phyloP scores from a whole-genome alignment of 1,140 invertebrate genomes.

The Drosophila burlai region DNA sequence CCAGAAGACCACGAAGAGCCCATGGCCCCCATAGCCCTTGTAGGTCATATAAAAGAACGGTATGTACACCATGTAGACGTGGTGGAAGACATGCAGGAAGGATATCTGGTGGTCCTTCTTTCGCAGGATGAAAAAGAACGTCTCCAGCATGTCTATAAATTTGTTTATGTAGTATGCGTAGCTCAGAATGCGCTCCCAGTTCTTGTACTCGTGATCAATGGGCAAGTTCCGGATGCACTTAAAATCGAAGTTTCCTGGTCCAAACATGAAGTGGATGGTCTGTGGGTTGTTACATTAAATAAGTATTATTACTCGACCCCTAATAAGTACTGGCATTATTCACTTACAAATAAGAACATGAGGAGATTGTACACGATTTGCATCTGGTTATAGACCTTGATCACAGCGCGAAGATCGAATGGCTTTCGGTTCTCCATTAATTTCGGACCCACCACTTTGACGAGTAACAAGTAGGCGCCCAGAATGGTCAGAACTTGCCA shows the following conservation, averaged over 20 bases:
- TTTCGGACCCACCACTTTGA: conserved; percentile 87
- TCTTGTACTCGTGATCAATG: conserved; percentile 39
- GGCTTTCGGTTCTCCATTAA: conserved; percentile 93
- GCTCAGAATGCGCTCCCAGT: conserved; percentile 26
- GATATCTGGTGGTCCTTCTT: conserved; percentile 61
- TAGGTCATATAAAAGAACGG: conserved; percentile 29
- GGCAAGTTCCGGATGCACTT: conserved; percentile 44
- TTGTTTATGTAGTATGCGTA: conserved; percentile 62
- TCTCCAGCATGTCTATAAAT: conserved; percentile 55
- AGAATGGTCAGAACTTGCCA: conserved; percentile 90
- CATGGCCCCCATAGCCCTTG: conserved; percentile 87
- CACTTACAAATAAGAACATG: conserved; percentile 15
- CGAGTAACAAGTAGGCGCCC: conserved; percentile 90
- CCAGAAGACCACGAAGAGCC: conserved; percentile 43
- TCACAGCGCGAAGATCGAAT: conserved; percentile 89
- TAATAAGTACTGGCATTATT: neutral
- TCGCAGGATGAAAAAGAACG: conserved; percentile 60
- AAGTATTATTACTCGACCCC: no score
- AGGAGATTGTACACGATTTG: conserved; percentile 86
- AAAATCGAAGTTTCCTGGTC: conserved; percentile 32
- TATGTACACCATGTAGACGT: conserved; percentile 85
- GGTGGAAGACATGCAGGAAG: conserved; percentile 81
- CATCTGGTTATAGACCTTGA: conserved; percentile 92
- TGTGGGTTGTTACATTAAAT: neutral
- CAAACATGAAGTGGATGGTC: conserved; percentile 29